phyloP scores from a whole-genome alignment of 2,797 vertebrate species.

The Rallus crepitans region DNA sequence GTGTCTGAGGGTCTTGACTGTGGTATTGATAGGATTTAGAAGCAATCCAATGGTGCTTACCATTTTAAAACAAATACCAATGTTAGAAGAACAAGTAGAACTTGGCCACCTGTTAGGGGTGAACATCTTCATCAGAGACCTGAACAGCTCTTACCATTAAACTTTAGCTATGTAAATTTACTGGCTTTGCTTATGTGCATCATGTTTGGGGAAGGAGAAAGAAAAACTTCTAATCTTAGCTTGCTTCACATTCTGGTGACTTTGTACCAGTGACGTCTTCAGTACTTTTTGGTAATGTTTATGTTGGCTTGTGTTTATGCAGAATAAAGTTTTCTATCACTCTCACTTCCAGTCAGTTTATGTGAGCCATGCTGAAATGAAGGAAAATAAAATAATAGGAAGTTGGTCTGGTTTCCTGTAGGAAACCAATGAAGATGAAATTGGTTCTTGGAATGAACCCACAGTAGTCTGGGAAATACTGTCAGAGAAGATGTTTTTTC shows the following conservation, averaged over 20 bases:
- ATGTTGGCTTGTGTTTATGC: conserved; percentile 73
- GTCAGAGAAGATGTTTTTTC: conserved; percentile 78
- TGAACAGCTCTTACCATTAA: background rate
- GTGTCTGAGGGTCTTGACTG: background rate
- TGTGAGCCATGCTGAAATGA: conserved; percentile 80
- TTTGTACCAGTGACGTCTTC: conserved; percentile 57
- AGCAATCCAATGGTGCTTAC: background rate
- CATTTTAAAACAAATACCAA: background rate
- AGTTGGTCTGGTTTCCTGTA: conserved; percentile 85
- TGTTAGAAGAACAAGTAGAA: background rate
- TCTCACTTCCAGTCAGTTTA: conserved; percentile 80
- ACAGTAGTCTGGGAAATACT: conserved; percentile 80
- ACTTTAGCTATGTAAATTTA: background rate
- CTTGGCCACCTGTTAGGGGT: background rate
- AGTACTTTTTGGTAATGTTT: conserved; percentile 72
- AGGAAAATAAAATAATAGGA: conserved; percentile 87
- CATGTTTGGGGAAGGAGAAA: conserved; percentile 16
- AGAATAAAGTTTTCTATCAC: conserved; percentile 76
- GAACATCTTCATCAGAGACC: background rate
- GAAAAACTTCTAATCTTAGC: conserved; percentile 59
- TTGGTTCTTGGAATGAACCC: conserved; percentile 83
- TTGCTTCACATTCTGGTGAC: conserved; percentile 51
- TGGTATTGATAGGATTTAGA: background rate
- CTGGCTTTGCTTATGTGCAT: background rate
- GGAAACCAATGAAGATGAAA: conserved; percentile 84